Conservation (phyloP, 2,888 invertebrate species). For the Sthenelais limicola region DNA sequence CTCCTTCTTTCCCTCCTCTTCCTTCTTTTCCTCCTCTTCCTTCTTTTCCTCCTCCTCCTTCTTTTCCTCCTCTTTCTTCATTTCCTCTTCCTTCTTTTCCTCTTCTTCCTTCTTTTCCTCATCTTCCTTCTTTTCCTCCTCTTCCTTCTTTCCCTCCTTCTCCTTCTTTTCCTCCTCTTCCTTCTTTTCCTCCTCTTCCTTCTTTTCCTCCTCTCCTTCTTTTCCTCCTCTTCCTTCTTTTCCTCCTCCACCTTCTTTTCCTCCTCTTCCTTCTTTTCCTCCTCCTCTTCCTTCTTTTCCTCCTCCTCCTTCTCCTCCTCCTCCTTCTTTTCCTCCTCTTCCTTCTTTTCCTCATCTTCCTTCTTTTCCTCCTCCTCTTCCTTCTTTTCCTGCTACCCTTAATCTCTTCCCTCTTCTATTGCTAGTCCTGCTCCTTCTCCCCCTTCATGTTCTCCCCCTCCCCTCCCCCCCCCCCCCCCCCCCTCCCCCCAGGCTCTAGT, state of each 20-base stretch:
- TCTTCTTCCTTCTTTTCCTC: too few species aligned
- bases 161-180: neutral
- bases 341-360: neutral
- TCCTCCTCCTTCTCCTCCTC: neutral
- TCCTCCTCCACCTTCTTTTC: neutral
- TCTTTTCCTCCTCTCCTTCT: neutral
- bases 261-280: neutral
- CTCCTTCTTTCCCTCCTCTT: too few species aligned
- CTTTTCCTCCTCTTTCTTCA: too few species aligned
- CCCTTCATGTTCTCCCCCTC: too few species aligned
- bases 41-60: too few species aligned
- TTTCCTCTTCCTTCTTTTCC: too few species aligned
- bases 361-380: neutral
- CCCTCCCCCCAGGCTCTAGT: too few species aligned
- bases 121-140: too few species aligned
- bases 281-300: neutral
- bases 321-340: neutral
- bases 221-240: neutral
- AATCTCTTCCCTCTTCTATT: neutral
- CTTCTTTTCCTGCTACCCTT: neutral
- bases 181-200: neutral
- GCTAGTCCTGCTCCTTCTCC: neutral
- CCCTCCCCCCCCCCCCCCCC: too few species aligned
- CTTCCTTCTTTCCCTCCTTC: neutral
- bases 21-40: too few species aligned